These are phyloP conservation scores for Pterostichus niger DNA, from an alignment of 2,888 invertebrate genomes.

Conservation along the genomic window DNA sequence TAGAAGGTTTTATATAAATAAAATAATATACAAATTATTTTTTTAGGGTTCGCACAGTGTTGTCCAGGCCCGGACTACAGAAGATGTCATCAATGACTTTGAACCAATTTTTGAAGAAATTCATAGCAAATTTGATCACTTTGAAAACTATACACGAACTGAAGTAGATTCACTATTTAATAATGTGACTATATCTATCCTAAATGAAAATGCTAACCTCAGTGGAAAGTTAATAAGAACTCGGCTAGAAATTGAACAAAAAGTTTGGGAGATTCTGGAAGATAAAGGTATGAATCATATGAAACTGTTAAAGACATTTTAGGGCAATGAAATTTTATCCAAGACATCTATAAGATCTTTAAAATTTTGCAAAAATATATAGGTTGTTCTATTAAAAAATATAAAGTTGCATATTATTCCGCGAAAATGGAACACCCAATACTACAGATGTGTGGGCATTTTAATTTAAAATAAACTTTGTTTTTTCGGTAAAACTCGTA, in stretches of 20 bases:
- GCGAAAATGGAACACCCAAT: no score
- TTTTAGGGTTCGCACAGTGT: not conserved
- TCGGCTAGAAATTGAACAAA: not conserved
- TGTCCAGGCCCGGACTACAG: not conserved
- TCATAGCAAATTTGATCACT: constrained; percentile 2
- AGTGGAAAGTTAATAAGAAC: not conserved
- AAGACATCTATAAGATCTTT: no score
- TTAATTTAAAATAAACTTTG: no score
- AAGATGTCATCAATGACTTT: constrained; percentile 59
- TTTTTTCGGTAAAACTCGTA: no score
- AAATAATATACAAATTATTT: no score
- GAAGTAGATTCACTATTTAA: not conserved
- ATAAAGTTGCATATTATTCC: no score
- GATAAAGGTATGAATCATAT: not conserved
- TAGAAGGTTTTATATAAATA: no score
- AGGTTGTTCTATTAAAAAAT: no score
- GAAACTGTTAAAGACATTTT: no score
- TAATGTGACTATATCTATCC: not conserved
- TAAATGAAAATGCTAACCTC: not conserved
- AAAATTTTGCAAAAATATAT: no score
- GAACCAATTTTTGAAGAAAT: constrained; percentile 41
- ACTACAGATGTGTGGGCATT: no score
- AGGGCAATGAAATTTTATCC: no score
- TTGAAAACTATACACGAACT: not conserved
- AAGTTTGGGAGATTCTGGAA: not conserved